Base-by-base conservation (phyloP, 2,888 invertebrate species). In the Melinopterus prodromus region DNA sequence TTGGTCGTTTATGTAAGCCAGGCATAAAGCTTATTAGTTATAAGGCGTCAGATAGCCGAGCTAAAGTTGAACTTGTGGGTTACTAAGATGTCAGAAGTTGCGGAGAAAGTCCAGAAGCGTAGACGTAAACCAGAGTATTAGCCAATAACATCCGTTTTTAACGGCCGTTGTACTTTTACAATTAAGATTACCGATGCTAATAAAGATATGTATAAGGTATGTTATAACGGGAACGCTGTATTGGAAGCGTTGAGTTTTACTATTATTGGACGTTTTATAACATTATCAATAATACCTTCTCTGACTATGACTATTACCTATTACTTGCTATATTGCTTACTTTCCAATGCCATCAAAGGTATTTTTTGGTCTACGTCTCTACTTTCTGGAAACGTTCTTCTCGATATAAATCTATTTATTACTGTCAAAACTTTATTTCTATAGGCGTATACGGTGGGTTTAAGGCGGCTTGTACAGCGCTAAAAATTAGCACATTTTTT, bases 61-160 rank as follows among this genome's bases (percentile, higher is more conserved):
- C 53, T 53, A 53, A 53, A 53, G 53, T 53, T 53, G 53, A 53
- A 53, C 53, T 53, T 53, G 53, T 53, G 53, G 53, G 53, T 53
- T 53, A 53, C 53, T 53, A 53, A 2, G 9, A 53, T 9, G 53
- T 53, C 53, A 53, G 53, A 12, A 53, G 53, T 53, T 9, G 53
- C 53, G 53, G 53, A 53, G 53, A 53, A 53, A 53, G 53, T 53
- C 12, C 53, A 9, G 53, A 12, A 53, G 12, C 53, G 53, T 53
- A 53, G 5, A 53, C 53, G 53, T 53, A 53, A 53, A 53, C 53
- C 53, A 53, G 53, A 53, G 53, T 53, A 53, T 53, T 53, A 53
- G 53, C 53, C 53, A 7, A 53, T 53, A 53, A 53, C 53, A 53
- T 53, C 53, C 53, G 53, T 9, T 53, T 53, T 53, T 53, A 53